Conservation (phyloP, 2,888 invertebrate genomes). For the Acrobasis repandana region DNA sequence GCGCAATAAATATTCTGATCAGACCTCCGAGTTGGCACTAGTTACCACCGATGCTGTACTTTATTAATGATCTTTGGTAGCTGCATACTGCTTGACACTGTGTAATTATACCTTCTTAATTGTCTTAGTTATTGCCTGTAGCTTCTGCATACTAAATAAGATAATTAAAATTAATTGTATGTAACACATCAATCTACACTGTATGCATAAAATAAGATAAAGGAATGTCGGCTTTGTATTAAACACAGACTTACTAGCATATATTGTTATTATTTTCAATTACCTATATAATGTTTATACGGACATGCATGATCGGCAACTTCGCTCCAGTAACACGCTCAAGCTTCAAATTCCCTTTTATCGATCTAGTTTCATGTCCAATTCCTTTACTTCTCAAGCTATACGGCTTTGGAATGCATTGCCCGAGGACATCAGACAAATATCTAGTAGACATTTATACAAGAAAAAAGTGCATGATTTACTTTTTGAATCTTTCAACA, state of each 20-base stretch:
- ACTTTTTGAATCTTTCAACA: no score
- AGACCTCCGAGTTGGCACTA: constrained; percentile 13
- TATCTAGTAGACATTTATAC: no score
- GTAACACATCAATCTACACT: constrained; percentile 12
- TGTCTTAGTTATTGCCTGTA: constrained; percentile 15
- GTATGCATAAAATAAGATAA: background rate
- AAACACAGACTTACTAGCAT: background rate
- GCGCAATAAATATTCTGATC: constrained; percentile 19
- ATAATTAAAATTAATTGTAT: constrained; percentile 21
- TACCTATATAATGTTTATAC: background rate
- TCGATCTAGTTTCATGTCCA: no score
- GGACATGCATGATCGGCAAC: no score
- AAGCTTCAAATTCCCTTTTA: no score
- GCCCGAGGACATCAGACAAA: no score
- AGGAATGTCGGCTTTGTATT: background rate
- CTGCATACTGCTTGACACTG: constrained; percentile 15
- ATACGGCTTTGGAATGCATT: no score
- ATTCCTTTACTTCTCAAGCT: no score
- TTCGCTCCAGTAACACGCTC: no score
- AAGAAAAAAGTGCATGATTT: no score
- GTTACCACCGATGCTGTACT: constrained; percentile 7
- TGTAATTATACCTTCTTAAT: constrained; percentile 20
- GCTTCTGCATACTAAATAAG: constrained; percentile 18
- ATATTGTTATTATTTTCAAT: background rate
- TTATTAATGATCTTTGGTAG: constrained; percentile 16